Percentiles rank a stretch among this genome's conserved stretches.
phyloP scores from a whole-genome alignment of 2,888 invertebrate species.

The Shargacucullia verbasci region DNA sequence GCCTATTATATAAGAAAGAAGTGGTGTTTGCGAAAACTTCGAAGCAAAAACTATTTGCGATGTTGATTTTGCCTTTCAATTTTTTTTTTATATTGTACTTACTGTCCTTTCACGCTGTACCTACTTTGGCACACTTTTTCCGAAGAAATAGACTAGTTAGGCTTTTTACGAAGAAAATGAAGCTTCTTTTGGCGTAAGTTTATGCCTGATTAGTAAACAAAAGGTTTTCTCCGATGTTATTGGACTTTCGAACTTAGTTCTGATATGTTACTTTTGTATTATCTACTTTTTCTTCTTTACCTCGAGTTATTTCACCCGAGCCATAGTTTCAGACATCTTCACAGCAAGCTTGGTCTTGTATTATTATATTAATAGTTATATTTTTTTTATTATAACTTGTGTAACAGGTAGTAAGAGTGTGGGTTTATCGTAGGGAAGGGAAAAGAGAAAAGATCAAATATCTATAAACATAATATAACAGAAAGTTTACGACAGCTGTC shows the following conservation, averaged over 20 bases:
- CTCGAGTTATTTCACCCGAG: constrained; percentile 8
- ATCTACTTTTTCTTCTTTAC: constrained; percentile 12
- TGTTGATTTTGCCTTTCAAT: constrained; percentile 23
- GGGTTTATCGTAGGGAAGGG: no score
- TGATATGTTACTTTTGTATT: constrained; percentile 18
- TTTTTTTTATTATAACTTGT: neutral
- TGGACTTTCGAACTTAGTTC: constrained; percentile 17
- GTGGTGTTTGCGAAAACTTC: constrained; percentile 27
- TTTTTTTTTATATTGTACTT: constrained; percentile 12
- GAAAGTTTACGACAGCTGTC: constrained; percentile 26
- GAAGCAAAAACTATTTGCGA: constrained; percentile 18
- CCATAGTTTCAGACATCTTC: no score
- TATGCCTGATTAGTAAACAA: constrained; percentile 38
- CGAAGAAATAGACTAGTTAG: constrained; percentile 7
- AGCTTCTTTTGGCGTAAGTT: constrained; percentile 18
- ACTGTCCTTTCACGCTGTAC: constrained; percentile 3
- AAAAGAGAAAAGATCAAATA: constrained; percentile 6
- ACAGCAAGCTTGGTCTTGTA: neutral
- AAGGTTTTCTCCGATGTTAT: constrained; percentile 23
- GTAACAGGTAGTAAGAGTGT: no score
- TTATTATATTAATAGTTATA: neutral
- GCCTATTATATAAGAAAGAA: constrained; percentile 24
- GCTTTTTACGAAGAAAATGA: constrained; percentile 22
- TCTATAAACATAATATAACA: constrained; percentile 15
- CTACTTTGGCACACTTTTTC: constrained; percentile 17